A percentile compares a stretch with the other conserved stretches of the same genome.
These are phyloP conservation scores for Teinopalpus imperialis DNA, from an alignment of 2,888 invertebrate genomes.

Conservation along the genomic window DNA sequence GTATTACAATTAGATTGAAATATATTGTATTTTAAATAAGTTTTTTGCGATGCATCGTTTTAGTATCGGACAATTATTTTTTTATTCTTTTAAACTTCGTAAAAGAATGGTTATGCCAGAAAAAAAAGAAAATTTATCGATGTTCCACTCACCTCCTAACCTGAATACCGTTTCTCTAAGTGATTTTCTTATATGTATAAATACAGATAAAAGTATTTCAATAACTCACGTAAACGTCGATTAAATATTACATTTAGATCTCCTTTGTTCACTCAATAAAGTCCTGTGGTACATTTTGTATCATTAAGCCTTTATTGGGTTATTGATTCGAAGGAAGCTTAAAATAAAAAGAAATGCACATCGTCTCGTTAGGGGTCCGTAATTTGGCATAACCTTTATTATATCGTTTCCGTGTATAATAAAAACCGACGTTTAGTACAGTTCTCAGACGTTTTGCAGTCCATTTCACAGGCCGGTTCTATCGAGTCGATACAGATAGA, in stretches of 20 bases:
- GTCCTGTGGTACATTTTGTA: slow-evolving; percentile 2
- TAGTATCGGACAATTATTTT: not conserved
- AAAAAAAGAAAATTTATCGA: not conserved
- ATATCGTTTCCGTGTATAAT: no score
- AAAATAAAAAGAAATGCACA: no score
- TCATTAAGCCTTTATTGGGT: slow-evolving; percentile 19
- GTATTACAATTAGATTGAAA: not conserved
- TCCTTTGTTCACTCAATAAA: slow-evolving; percentile 1
- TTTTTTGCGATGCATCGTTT: no score
- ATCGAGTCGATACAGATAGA: no score
- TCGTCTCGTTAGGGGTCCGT: no score
- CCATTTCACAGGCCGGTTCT: no score
- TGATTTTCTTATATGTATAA: not conserved
- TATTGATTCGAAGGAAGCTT: slow-evolving; percentile 17
- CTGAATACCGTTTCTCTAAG: slow-evolving; percentile 1
- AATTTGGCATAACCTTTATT: no score
- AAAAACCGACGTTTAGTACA: no score
- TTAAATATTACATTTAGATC: slow-evolving; percentile 9
- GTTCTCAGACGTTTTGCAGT: no score
- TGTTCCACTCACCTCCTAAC: slow-evolving; percentile 5
- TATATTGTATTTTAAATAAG: no score
- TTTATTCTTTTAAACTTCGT: not conserved
- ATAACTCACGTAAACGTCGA: not conserved
- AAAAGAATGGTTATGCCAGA: not conserved
- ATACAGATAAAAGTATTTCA: slow-evolving; percentile 2